Evolutionary conservation across 1,140 invertebrate species (phyloP).

Genomic region (Scaptomyza graminum): DNA sequence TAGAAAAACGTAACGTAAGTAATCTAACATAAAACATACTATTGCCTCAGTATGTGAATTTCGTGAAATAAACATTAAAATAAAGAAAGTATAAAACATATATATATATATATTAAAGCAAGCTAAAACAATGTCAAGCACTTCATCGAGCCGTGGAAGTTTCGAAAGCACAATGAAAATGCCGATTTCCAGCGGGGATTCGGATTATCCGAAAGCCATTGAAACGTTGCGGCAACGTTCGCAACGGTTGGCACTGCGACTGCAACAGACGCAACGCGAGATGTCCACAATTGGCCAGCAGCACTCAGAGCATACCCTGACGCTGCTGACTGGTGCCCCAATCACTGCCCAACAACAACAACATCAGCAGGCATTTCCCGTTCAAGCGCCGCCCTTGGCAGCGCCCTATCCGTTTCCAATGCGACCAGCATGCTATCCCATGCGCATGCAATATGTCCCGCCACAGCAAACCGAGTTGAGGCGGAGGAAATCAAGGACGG

Average conservation of each 20-base stretch:
- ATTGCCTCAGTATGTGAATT: slow-evolving; percentile 36
- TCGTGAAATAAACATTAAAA: slow-evolving; percentile 24
- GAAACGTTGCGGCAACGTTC: slow-evolving; percentile 49
- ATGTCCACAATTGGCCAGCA: slow-evolving; percentile 26
- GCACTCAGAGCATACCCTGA: neutral
- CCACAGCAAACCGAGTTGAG: neutral
- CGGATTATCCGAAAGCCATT: slow-evolving; percentile 20
- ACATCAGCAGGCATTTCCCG: neutral
- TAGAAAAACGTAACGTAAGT: neutral
- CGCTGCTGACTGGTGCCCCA: neutral
- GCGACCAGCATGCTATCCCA: neutral
- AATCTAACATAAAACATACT: slow-evolving; percentile 17
- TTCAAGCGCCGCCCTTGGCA: neutral
- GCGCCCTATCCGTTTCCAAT: neutral
- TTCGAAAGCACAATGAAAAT: slow-evolving; percentile 31
- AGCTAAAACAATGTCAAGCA: slow-evolving; percentile 46
- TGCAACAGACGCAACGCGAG: slow-evolving; percentile 50
- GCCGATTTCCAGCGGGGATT: neutral
- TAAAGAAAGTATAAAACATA: slow-evolving; percentile 8
- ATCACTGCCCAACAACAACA: slow-evolving; percentile 2
- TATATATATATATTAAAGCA: slow-evolving; percentile 13
- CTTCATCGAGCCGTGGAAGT: slow-evolving; percentile 52
- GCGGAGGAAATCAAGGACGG: slow-evolving; percentile 37
- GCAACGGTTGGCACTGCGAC: slow-evolving; percentile 44
- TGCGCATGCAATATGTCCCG: neutral